phyloP scores from a whole-genome alignment of 2,888 invertebrate species.

The Cordilura impudica region DNA sequence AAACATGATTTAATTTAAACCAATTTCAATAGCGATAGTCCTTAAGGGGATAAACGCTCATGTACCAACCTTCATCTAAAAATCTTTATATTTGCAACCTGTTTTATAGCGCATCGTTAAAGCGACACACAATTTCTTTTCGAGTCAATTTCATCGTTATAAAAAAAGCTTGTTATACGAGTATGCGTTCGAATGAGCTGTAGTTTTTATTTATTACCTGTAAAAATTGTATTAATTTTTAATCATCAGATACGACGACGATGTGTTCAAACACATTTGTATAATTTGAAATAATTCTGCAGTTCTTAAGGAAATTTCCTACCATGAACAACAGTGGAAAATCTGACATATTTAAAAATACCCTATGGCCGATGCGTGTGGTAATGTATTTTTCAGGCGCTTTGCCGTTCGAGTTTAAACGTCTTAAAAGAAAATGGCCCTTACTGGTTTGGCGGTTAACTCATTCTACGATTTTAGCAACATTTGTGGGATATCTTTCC shows the following conservation, averaged over 20 bases:
- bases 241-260: no score
- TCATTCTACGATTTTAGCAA: constrained; percentile 20
- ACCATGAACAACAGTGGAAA: constrained; percentile 10
- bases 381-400: constrained; percentile 64
- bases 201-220: neutral
- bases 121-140: no score
- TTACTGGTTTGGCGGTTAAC: constrained; percentile 36
- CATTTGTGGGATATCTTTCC: constrained; percentile 37
- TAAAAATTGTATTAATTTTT: neutral
- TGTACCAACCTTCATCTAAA: no score
- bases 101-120: no score
- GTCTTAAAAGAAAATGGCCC: neutral
- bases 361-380: constrained; percentile 63
- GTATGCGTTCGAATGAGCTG: no score
- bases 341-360: constrained; percentile 49
- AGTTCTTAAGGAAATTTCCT: neutral
- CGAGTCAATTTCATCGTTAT: no score
- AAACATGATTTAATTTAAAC: no score
- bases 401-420: constrained; percentile 61
- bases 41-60: no score
- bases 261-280: no score
- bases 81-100: no score
- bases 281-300: neutral
- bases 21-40: no score
- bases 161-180: no score